Evolutionary conservation across 2,888 invertebrate genomes (phyloP), one percentile per base, ranked within the genome.

Genomic region (Dolomedes plantarius): DNA sequence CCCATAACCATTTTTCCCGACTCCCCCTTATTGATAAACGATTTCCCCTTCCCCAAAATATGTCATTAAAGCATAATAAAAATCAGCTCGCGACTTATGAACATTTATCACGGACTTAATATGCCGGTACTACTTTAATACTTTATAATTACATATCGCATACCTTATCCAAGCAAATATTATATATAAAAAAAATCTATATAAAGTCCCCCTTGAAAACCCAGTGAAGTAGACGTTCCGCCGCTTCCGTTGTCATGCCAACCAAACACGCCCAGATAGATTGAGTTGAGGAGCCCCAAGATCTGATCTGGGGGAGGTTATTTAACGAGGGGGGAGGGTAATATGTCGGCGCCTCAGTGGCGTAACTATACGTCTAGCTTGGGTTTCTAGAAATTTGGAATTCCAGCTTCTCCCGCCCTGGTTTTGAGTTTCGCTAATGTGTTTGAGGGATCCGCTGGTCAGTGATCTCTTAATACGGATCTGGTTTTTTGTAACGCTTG

Each of bases 361-460:
- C 82, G 82, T 82, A 76, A 76, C 65, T 76, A 76, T 83, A 72
- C 72, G 76, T 83, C 82, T 76, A 76, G 82, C 76, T 83, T 76
- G 56, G 82, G 82, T 83, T 83, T 83, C 82, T 32, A 69, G 76
- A 83, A 83, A 83, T 83, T 83, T 83, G 74, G 82, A 83, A 83
- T 83, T 71, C 67, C 56, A 50, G 46, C 32, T 9, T 71, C 50
- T 65, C 32, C 80, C 28, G 23, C 67, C 31, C 69, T 56, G 46
- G 41, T 79, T 73, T 80, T 67, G 73, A 65, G 72, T 80, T 73
- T 36, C 80, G 50, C 80, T 80, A 80, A 80, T 80, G 80, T 73
- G 78, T 78, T 78, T 71, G 56, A 56, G 23, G 56, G 56, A 23
- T 23, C 56, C 56, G 23, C 56, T 68, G 76, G 67, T 68, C 76